Evolutionary conservation across 2,113 vertebrate species (phyloP), one percentile per base, ranked within the genome.

Genomic region (Archocentrus centrarchus): DNA sequence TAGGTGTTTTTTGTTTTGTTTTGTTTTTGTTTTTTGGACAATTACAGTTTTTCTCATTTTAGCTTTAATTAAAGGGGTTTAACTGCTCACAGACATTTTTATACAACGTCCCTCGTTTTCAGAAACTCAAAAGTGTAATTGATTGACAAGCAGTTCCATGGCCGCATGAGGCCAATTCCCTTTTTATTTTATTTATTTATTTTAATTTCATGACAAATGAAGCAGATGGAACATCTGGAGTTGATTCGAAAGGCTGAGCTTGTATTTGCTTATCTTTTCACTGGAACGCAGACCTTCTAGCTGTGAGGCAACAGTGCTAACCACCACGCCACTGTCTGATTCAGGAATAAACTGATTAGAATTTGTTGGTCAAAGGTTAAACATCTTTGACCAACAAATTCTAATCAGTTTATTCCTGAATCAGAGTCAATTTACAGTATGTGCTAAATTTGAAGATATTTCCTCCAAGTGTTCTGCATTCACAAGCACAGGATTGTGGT

Each of bases 121-220:
- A 68, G 64, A 27, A 47, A 30, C 41, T 68, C 37, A 2, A 22
- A 41, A 4, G 39, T 27, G 24, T 39, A 68, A 41, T 8, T 68
- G 8, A 47, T 14, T 68, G 7, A 47, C 39, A 18, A 47, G 18
- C 63, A 68, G 39, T 2, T 41, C 44, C 37, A 15, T 10, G 18
- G 7, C 18, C 62, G 24, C 0, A 6, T 13, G 11, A 39, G 32
- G 11, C 11, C 2, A 1, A 2, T 2, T 24, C n/a, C 18, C 47
- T 18, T 20, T 9, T 55, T n/a, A 20, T 22, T 44, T 24, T 13
- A 66, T 35, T 35, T 35, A 35, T 35, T 35, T 35, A 7, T 35
- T 35, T 35, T 35, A 35, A 35, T 35, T 7, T 35, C 6, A 35
- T 18, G 7, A 20, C 7, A 53, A 53, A 53, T 8, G 6, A 53